These are phyloP conservation scores for Drosophila macrospina DNA, from an alignment of 2,888 invertebrate genomes.

Conservation along the genomic window DNA sequence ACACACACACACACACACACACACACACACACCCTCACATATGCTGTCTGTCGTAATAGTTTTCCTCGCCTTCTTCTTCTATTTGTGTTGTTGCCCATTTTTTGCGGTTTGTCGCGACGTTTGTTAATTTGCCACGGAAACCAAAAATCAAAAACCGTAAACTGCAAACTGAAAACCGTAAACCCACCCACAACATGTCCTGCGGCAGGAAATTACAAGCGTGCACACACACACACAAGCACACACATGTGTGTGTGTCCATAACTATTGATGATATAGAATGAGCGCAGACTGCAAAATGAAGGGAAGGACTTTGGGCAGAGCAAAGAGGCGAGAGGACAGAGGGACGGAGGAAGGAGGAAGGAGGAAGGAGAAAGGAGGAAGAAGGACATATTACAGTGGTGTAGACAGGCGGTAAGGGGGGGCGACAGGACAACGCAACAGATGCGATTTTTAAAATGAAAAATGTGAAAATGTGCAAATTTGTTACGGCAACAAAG, in stretches of 20 bases:
- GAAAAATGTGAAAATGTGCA: constrained; percentile 63
- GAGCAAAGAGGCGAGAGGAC: too few relatives aligned
- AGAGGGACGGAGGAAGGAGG: too few relatives aligned
- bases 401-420: too few relatives aligned
- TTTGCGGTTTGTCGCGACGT: constrained; percentile 77
- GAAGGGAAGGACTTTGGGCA: neutral
- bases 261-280: constrained; percentile 46
- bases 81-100: constrained; percentile 28
- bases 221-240: constrained; percentile 10
- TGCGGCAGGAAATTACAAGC: constrained; percentile 64
- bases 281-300: neutral
- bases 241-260: constrained; percentile 31
- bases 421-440: constrained; percentile 41
- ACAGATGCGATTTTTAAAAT: constrained; percentile 66
- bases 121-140: constrained; percentile 77
- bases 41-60: constrained; percentile 55
- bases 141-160: constrained; percentile 50
- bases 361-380: neutral
- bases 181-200: constrained; percentile 48
- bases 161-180: constrained; percentile 17
- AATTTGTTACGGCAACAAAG: constrained; percentile 61
- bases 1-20: constrained; percentile 19
- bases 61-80: constrained; percentile 28
- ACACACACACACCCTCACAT: constrained; percentile 10
- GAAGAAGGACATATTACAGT: neutral